Percentiles rank a stretch among this genome's conserved stretches.
Evolutionary conservation across 2,888 invertebrate species (phyloP).

Genomic region (Pterobdella sp.): DNA sequence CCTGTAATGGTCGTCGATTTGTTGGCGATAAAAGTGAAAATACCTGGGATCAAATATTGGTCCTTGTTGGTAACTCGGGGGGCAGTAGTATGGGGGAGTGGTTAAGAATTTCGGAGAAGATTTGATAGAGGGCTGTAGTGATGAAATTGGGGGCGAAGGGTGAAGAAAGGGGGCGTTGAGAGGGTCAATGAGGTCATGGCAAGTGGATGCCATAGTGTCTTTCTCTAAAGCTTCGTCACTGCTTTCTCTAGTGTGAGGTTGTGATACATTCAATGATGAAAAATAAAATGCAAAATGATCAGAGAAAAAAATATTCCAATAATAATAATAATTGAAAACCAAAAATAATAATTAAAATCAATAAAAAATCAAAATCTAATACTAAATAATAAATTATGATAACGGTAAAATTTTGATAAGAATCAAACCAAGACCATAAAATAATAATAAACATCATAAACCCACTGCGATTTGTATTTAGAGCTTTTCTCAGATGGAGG

Average conservation of each 20-base stretch:
- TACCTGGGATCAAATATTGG: not conserved
- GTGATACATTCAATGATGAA: not conserved
- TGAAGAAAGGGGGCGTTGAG: conserved; percentile 2
- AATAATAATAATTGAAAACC: too few relatives aligned
- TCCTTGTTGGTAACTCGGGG: not conserved
- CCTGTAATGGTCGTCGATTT: not conserved
- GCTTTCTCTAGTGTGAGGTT: conserved; percentile 1
- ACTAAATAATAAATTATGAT: not conserved
- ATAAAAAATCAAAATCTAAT: too few relatives aligned
- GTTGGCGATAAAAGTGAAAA: not conserved
- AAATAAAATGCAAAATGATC: not conserved
- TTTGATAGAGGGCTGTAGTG: not conserved
- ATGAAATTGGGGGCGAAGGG: not conserved
- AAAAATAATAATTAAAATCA: too few relatives aligned
- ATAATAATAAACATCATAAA: not conserved
- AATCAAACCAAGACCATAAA: not conserved
- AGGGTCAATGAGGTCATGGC: conserved; percentile 13
- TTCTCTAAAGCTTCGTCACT: not conserved
- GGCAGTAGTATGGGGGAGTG: not conserved
- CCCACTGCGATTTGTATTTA: not conserved
- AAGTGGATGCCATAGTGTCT: conserved; percentile 1
- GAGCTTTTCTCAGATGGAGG: not conserved
- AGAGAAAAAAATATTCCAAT: not conserved
- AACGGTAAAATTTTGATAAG: not conserved
- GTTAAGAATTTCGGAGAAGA: not conserved